These are phyloP conservation scores for Ylistrum balloti DNA, from an alignment of 1,140 invertebrate genomes.

Conservation along the genomic window DNA sequence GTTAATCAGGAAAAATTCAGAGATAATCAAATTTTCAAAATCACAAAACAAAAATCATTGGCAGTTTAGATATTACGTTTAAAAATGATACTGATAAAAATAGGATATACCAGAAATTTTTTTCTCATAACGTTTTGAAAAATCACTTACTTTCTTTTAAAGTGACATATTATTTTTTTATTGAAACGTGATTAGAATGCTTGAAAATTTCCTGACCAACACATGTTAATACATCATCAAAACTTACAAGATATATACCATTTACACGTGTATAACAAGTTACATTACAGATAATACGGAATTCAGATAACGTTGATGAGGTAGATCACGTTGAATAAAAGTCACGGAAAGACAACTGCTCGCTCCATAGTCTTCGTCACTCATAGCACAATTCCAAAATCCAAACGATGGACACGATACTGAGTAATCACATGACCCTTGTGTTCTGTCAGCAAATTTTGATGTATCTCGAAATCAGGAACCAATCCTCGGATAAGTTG, in stretches of 20 bases:
- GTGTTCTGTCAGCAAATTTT: not conserved
- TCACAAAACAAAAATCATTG: not conserved
- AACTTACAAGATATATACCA: not conserved
- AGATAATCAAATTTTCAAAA: not conserved
- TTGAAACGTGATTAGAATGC: not conserved
- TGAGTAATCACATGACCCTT: not conserved
- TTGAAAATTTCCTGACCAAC: conserved; percentile 33
- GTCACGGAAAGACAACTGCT: conserved; percentile 6
- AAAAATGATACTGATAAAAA: not conserved
- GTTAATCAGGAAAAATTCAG: conserved; percentile 18
- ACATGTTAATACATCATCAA: not conserved
- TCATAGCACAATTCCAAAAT: not conserved
- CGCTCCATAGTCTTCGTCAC: not conserved
- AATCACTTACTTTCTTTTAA: too few species aligned
- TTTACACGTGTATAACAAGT: not conserved
- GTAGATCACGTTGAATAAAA: conserved; percentile 7
- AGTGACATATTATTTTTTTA: not conserved
- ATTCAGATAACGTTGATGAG: conserved; percentile 15
- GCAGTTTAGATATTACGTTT: not conserved
- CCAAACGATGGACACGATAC: not conserved
- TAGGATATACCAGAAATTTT: not conserved
- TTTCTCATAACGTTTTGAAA: not conserved
- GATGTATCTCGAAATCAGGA: not conserved
- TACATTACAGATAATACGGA: conserved; percentile 27
- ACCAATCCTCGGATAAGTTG: not conserved